These are phyloP conservation scores for Cyprinodon brontotheroides DNA, from an alignment of 2,113 vertebrate species.

Conservation along the genomic window DNA sequence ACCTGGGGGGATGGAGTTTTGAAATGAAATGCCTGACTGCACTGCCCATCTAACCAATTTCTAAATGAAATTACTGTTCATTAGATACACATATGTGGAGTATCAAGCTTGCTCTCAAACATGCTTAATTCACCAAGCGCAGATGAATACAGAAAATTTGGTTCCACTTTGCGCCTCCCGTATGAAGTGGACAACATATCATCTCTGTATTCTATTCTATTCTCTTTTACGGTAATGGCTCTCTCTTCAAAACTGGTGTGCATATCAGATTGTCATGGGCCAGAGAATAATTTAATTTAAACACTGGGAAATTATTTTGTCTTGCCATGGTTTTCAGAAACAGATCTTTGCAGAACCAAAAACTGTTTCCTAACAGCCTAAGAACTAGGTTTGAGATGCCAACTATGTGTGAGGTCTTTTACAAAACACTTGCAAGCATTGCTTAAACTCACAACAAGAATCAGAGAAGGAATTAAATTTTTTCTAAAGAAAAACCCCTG, in stretches of 20 bases:
- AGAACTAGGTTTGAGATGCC: background rate
- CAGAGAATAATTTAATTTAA: constrained; percentile 53
- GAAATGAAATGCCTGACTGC: constrained; percentile 51
- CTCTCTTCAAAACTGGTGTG: constrained; percentile 19
- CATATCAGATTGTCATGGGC: constrained; percentile 43
- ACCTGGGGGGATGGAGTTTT: constrained; percentile 76
- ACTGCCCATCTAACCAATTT: constrained; percentile 61
- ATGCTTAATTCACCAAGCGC: background rate
- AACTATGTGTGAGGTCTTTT: constrained; percentile 2
- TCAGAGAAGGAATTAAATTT: background rate
- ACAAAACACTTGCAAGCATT: background rate
- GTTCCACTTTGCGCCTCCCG: background rate
- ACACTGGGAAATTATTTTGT: constrained; percentile 37
- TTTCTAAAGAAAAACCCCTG: background rate
- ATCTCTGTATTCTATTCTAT: constrained; percentile 22
- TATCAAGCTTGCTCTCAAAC: background rate
- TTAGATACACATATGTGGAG: constrained; percentile 52
- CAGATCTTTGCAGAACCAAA: constrained; percentile 7
- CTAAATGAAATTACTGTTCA: constrained; percentile 74
- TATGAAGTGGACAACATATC: constrained; percentile 8
- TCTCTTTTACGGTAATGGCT: constrained; percentile 1
- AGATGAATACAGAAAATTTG: constrained; percentile 14
- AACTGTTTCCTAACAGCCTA: constrained; percentile 11
- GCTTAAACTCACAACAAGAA: background rate
- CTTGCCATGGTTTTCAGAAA: constrained; percentile 24